These are phyloP conservation scores for Plutomurus gul DNA, from an alignment of 1,140 invertebrate genomes.

Conservation along the genomic window DNA sequence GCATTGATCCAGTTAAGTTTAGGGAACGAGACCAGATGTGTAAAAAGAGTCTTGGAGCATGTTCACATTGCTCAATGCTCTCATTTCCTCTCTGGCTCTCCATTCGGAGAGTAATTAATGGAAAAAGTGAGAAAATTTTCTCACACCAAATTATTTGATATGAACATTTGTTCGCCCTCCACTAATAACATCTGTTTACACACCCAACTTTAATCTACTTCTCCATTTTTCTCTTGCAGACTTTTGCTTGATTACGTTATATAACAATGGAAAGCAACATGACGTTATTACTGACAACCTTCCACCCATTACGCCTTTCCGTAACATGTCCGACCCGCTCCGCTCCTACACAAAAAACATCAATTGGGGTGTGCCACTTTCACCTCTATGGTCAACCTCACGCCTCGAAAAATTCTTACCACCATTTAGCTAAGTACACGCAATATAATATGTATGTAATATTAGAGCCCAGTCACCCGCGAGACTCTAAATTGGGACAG, in stretches of 20 bases:
- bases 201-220: constrained; percentile 13
- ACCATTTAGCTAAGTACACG: too few species aligned
- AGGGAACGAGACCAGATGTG: constrained; percentile 17
- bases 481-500: too few species aligned
- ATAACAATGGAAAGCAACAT: not conserved
- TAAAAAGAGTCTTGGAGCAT: not conserved
- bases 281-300: too few species aligned
- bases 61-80: constrained; percentile 9
- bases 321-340: too few species aligned
- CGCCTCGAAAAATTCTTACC: too few species aligned
- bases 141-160: constrained; percentile 30
- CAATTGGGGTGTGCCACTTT: too few species aligned
- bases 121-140: constrained; percentile 30
- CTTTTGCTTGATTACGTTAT: too few species aligned
- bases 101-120: constrained; percentile 13
- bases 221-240: constrained; percentile 14
- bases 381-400: too few species aligned
- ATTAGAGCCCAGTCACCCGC: too few species aligned
- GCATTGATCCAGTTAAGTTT: not conserved
- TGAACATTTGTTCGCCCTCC: constrained; percentile 19
- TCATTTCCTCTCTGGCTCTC: constrained; percentile 7
- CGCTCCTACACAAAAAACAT: too few species aligned
- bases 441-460: too few species aligned
- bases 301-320: too few species aligned
- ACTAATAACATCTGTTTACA: constrained; percentile 25